Evolutionary conservation across 2,797 vertebrate genomes (phyloP), one percentile per base, ranked within the genome.

Genomic region (Paedocypris micromegethes): DNA sequence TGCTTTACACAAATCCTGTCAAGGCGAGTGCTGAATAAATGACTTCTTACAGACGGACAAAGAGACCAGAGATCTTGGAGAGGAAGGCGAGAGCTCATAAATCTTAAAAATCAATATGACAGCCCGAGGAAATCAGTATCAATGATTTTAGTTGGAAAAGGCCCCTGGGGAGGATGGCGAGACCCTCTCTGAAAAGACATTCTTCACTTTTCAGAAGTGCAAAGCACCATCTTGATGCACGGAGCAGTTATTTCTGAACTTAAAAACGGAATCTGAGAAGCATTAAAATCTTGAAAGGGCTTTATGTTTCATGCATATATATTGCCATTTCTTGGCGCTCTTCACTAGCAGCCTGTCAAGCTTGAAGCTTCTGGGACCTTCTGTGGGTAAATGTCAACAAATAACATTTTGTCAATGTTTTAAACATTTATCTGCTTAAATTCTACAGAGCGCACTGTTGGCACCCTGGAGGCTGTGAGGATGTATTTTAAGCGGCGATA

Each of bases 41-140:
- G 85, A 84, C 78, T 82, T 78, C 81, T 83, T 80, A 78, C 76
- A 63, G 54, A 53, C 71, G 75, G 84, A 86, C 82, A 78, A 76
- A 68, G 75, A 75, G 80, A 78, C 73, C 79, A 72, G 57, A 71
- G 81, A 84, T 81, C 83, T 85, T 81, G 83, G 81, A 72, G 55
- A 80, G 74, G 70, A 76, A 79, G 78, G 61, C 38, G 64, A 76
- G 77, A 79, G 73, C 79, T 83, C 80, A 88, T 89, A 89, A 89
- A 90, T 90, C 88, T 83, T 73, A 82, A 72, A 83, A 86, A 89
- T 90, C 88, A 86, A 90, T 88, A 87, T 79, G 84, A 87, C 87
- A 81, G 81, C 77, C 78, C 83, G 66, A 60, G 83, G 87, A 86
- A 86, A 90, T 89, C 87, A 86, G 83, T 83, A 88, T 88, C 87